phyloP scores from a whole-genome alignment of 2,113 vertebrate genomes.

The Phylloscopus whistleri region DNA sequence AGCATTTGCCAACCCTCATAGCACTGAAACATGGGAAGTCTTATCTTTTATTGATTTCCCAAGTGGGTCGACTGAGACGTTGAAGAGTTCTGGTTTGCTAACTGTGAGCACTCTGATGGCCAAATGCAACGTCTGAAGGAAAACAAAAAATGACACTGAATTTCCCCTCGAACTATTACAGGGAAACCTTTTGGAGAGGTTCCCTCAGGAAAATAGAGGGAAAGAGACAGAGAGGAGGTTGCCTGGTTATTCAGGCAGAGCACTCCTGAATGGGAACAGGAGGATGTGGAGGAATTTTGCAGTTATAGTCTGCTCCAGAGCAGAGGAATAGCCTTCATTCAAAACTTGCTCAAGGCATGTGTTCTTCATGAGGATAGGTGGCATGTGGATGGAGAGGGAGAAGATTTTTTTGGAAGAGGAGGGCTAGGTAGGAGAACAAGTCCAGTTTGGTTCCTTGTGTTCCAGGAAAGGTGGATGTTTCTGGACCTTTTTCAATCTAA shows the following conservation, averaged over 20 bases:
- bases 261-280: background rate
- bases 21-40: background rate
- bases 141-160: background rate
- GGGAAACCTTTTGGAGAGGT: background rate
- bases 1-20: background rate
- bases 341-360: rapidly evolving
- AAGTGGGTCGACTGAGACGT: background rate
- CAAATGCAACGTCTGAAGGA: background rate
- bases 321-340: background rate
- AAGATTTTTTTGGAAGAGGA: background rate
- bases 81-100: background rate
- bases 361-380: background rate
- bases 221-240: background rate
- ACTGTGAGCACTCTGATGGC: background rate
- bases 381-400: background rate
- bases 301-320: background rate
- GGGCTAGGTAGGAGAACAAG: background rate
- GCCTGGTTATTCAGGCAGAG: background rate
- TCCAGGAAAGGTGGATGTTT: background rate
- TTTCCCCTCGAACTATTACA: background rate
- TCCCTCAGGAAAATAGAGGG: background rate
- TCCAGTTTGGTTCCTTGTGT: background rate
- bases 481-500: background rate
- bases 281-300: background rate
- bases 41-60: conserved; percentile 30